Conservation (phyloP, 2,113 vertebrate genomes). For the Pelvicachromis taeniatus region DNA sequence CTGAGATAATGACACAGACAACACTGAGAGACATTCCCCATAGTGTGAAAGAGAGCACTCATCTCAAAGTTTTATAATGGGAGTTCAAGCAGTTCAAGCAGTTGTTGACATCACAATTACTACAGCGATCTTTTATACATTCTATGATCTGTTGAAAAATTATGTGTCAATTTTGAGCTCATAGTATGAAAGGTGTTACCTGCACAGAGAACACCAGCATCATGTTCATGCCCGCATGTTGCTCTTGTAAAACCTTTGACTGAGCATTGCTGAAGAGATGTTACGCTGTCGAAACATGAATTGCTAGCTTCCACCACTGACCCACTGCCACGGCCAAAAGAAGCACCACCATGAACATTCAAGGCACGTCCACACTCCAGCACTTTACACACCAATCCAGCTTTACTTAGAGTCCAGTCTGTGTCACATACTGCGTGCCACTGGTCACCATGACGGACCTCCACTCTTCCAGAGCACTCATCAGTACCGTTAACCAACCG, state of each 20-base stretch:
- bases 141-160: too few relatives aligned
- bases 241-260: conserved; percentile 9
- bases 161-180: too few relatives aligned
- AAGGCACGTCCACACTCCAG: conserved; percentile 44
- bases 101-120: too few relatives aligned
- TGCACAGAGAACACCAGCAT: conserved; percentile 32
- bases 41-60: too few relatives aligned
- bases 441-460: conserved; percentile 8
- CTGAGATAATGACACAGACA: too few relatives aligned
- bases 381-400: conserved; percentile 43
- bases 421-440: conserved; percentile 64
- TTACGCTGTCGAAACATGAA: conserved; percentile 38
- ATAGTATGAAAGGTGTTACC: neutral
- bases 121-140: too few relatives aligned
- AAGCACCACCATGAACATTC: neutral
- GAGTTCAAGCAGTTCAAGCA: too few relatives aligned
- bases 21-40: too few relatives aligned
- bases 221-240: conserved; percentile 35
- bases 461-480: conserved; percentile 62
- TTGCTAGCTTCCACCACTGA: conserved; percentile 7
- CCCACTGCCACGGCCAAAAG: conserved; percentile 38
- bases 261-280: conserved; percentile 36
- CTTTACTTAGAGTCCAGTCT: conserved; percentile 51
- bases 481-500: conserved; percentile 14
- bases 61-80: too few relatives aligned